Evolutionary conservation across 2,797 vertebrate species (phyloP).

Genomic region (Hafferia zeledoni): DNA sequence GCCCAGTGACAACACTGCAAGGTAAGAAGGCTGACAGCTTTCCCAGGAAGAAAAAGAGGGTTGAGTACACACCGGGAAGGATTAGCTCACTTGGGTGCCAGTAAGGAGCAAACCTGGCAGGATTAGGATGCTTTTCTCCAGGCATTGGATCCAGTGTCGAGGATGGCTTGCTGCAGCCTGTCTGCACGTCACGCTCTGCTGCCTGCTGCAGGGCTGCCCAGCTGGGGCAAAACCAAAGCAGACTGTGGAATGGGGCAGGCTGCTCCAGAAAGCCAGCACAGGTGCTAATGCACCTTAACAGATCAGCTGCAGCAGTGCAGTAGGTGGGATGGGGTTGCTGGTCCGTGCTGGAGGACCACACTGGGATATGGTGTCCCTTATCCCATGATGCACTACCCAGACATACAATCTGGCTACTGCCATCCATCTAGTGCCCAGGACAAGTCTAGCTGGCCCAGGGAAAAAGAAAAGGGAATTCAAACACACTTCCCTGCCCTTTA

Average conservation of each 20-base stretch:
- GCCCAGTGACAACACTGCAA: fast-evolving
- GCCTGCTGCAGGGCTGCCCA: background rate
- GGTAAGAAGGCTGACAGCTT: background rate
- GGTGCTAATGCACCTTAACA: background rate
- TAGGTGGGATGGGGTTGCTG: background rate
- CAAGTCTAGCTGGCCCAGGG: background rate
- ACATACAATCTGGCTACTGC: background rate
- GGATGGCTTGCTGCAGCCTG: background rate
- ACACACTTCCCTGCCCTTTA: background rate
- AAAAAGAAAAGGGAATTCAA: background rate
- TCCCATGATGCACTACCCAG: background rate
- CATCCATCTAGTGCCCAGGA: background rate
- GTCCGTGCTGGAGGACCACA: background rate
- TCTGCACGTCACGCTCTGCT: background rate
- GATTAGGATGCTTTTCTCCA: background rate
- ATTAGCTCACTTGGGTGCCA: background rate
- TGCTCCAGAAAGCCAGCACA: background rate
- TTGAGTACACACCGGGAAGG: background rate
- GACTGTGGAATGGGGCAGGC: background rate
- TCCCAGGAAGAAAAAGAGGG: background rate
- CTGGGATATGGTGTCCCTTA: background rate
- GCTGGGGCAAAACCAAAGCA: background rate
- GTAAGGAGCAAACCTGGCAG: background rate
- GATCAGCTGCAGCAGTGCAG: background rate
- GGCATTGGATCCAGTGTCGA: background rate